These are phyloP conservation scores for Lasioglossum baleicum DNA, from an alignment of 1,140 invertebrate genomes.

Conservation along the genomic window DNA sequence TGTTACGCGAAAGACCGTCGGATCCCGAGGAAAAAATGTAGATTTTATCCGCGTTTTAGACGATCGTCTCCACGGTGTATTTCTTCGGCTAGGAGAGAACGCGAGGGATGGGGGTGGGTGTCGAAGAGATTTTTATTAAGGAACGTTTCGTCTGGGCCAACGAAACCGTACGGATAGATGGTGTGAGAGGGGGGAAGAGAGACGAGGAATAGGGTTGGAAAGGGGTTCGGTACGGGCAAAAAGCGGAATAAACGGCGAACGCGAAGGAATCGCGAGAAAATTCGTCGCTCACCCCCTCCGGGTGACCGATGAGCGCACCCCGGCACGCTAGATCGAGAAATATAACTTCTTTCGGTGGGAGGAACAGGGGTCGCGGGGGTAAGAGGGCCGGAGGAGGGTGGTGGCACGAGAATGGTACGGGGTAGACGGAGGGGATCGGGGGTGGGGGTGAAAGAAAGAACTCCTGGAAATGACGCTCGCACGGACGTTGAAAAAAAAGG, in stretches of 20 bases:
- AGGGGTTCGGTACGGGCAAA: neutral
- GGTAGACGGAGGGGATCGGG: conserved; percentile 22
- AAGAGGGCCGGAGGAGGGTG: neutral
- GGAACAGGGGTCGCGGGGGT: too few relatives aligned
- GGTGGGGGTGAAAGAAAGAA: conserved; percentile 55
- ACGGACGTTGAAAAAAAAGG: conserved; percentile 61
- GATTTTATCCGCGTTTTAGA: too few relatives aligned
- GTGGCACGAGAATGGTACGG: conserved; percentile 20
- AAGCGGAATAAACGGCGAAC: conserved; percentile 22
- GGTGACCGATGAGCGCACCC: conserved; percentile 41
- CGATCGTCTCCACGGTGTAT: too few relatives aligned
- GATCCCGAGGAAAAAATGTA: too few relatives aligned
- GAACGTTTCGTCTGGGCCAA: neutral
- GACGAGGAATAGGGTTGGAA: neutral
- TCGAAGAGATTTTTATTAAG: conserved; percentile 4
- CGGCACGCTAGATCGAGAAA: conserved; percentile 58
- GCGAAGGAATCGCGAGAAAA: conserved; percentile 39
- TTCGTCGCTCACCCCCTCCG: conserved; percentile 30
- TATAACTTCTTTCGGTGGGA: conserved; percentile 59
- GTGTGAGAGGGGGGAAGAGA: too few relatives aligned
- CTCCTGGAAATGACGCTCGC: conserved; percentile 64
- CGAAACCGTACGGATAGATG: too few relatives aligned
- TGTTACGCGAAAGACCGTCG: too few relatives aligned
- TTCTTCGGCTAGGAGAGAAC: too few relatives aligned
- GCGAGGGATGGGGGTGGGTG: neutral